These are phyloP conservation scores for Oreochromis aureus DNA, from an alignment of 2,113 vertebrate genomes.

Conservation along the genomic window DNA sequence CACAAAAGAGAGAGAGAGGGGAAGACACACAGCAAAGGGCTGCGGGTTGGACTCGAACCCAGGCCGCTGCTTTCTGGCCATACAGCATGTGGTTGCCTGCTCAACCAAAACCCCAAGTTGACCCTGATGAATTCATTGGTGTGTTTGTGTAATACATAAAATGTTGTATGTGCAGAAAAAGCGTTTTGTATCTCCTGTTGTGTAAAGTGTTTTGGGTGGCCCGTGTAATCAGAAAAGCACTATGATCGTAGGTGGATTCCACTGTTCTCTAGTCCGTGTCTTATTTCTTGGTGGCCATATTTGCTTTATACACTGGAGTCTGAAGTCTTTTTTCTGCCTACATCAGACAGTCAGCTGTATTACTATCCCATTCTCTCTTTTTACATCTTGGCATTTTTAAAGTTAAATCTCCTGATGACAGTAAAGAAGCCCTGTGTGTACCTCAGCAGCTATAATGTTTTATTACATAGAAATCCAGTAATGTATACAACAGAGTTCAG, in stretches of 20 bases:
- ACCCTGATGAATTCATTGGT: fast-evolving
- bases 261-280: not conserved
- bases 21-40: fast-evolving
- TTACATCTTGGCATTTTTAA: not conserved
- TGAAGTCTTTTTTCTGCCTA: not conserved
- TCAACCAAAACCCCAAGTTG: not conserved
- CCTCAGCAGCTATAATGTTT: constrained; percentile 16
- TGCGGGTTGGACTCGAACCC: not conserved
- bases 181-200: fast-evolving
- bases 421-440: not conserved
- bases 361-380: not conserved
- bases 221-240: not conserved
- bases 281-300: not conserved
- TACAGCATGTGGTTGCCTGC: not conserved
- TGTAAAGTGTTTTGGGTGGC: not conserved
- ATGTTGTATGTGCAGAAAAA: not conserved
- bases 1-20: not conserved
- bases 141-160: not conserved
- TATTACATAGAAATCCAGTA: constrained; percentile 3
- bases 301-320: not conserved
- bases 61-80: not conserved
- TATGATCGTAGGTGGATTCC: not conserved
- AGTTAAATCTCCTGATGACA: not conserved
- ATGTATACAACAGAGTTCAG: constrained; percentile 23
- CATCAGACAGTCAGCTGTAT: not conserved